Percentiles rank a stretch among this genome's conserved stretches.
Conservation (phyloP, 2,113 vertebrate genomes). For the Neogale vison region DNA sequence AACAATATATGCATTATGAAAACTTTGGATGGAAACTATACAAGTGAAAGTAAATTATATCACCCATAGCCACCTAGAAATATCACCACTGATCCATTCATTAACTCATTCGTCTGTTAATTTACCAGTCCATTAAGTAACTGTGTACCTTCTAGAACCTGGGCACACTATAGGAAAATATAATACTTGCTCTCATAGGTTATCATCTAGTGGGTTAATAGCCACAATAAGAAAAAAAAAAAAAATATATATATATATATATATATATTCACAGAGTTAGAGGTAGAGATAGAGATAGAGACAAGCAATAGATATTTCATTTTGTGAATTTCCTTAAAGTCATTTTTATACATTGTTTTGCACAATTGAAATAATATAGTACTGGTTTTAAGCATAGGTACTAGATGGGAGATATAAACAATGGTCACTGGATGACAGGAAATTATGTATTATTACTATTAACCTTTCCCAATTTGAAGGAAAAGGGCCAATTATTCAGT, state of each 20-base stretch:
- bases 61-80: neutral
- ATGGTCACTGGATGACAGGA: neutral
- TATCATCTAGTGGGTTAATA: neutral
- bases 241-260: no score
- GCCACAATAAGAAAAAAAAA: neutral
- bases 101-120: neutral
- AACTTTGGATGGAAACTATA: neutral
- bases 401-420: neutral
- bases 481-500: slow-evolving; percentile 24
- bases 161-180: neutral
- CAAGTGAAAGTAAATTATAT: neutral
- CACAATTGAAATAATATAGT: neutral
- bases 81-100: neutral
- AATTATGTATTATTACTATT: slow-evolving; percentile 33
- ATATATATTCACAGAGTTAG: neutral
- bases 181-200: neutral
- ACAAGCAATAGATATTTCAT: neutral
- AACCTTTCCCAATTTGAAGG: slow-evolving; percentile 32
- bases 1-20: neutral
- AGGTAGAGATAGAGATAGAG: neutral
- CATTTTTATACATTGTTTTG: slow-evolving; percentile 23
- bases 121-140: neutral
- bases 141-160: no score
- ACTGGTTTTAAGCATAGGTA: neutral
- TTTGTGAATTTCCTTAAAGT: neutral